A percentile compares a stretch with the other conserved stretches of the same genome.
These are phyloP conservation scores for Leptestheria dahalacensis DNA, from an alignment of 1,140 invertebrate genomes.

Conservation along the genomic window DNA sequence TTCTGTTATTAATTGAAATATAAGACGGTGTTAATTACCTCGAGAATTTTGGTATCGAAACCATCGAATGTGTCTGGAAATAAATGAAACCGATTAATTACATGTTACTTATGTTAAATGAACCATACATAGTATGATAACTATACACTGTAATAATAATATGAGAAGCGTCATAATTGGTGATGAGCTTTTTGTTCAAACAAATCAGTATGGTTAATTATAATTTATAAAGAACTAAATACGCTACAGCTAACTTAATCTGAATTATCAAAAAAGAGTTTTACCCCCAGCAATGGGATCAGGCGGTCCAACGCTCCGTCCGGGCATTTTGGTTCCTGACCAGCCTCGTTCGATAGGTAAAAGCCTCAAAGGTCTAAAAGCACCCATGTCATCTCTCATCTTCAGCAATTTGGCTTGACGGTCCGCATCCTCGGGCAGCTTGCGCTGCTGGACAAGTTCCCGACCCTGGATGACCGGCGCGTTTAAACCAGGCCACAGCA, in stretches of 20 bases:
- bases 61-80: slow-evolving; percentile 65
- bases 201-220: no score
- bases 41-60: slow-evolving; percentile 74
- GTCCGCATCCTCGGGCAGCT: slow-evolving; percentile 53
- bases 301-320: slow-evolving; percentile 70
- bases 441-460: slow-evolving; percentile 50
- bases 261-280: slow-evolving; percentile 3
- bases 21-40: slow-evolving; percentile 35
- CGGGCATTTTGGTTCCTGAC: slow-evolving; percentile 63
- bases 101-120: slow-evolving; percentile 1
- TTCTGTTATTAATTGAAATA: not conserved
- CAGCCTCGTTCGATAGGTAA: slow-evolving; percentile 75
- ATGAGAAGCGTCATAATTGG: no score
- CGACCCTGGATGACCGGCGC: slow-evolving; percentile 59
- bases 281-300: slow-evolving; percentile 61
- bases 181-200: no score
- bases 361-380: slow-evolving; percentile 41
- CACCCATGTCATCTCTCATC: slow-evolving; percentile 52
- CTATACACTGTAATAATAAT: no score
- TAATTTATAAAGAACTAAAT: no score
- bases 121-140: no score
- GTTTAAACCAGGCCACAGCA: slow-evolving; percentile 84
- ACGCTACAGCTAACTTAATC: no score
- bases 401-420: slow-evolving; percentile 50
- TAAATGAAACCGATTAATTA: slow-evolving; percentile 19